Evolutionary conservation across 2,888 invertebrate genomes (phyloP).

Genomic region (Pristionchus fissidentatus): DNA sequence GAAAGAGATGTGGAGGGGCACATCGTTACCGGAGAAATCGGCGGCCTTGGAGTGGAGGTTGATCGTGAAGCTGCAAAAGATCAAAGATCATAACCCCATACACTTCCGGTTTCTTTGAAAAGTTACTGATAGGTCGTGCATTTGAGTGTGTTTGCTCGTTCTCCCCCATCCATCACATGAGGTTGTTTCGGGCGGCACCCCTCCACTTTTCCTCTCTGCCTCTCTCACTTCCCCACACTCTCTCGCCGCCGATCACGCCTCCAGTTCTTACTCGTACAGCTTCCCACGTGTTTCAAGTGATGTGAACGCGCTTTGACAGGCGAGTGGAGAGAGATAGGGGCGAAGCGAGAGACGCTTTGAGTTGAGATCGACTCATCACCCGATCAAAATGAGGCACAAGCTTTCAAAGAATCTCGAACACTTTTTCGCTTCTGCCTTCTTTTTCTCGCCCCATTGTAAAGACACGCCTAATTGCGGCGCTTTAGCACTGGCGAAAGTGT

Average conservation of each 20-base stretch:
- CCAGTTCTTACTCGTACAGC: not conserved
- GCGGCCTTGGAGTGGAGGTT: slow-evolving; percentile 72
- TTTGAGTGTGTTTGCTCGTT: not conserved
- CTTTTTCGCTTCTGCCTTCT: too few species aligned
- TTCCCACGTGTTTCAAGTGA: slow-evolving; percentile 26
- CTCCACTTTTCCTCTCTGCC: not conserved
- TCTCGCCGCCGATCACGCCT: not conserved
- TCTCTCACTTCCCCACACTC: slow-evolving; percentile 7
- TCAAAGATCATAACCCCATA: not conserved
- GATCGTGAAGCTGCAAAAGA: slow-evolving; percentile 69
- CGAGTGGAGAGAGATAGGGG: too few species aligned
- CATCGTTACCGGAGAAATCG: slow-evolving; percentile 75
- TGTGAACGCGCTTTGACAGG: slow-evolving; percentile 10
- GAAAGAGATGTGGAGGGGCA: slow-evolving; percentile 73
- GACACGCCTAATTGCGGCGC: slow-evolving; percentile 16
- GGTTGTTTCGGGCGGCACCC: not conserved
- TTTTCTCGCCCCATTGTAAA: not conserved
- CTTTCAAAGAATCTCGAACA: not conserved
- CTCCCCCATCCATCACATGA: slow-evolving; percentile 17
- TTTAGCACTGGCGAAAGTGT: not conserved
- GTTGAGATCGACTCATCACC: not conserved
- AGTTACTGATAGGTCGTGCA: slow-evolving; percentile 10
- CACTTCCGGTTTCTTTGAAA: not conserved
- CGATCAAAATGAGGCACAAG: not conserved
- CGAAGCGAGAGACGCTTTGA: too few species aligned